These are phyloP conservation scores for Gymnocypris eckloni DNA, from an alignment of 2,797 vertebrate genomes.

Conservation along the genomic window DNA sequence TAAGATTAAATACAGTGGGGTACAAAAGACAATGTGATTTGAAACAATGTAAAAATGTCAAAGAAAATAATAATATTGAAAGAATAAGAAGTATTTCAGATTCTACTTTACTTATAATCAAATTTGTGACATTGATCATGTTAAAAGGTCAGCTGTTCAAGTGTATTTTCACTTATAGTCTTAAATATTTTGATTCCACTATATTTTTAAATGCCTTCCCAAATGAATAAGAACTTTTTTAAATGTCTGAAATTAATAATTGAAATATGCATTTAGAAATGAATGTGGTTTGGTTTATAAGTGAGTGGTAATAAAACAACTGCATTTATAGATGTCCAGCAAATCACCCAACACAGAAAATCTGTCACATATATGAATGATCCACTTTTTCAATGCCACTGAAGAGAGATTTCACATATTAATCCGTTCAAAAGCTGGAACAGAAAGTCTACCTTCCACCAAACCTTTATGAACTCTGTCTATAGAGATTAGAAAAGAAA, in stretches of 20 bases:
- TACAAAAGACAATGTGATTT: neutral
- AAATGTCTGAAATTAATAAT: neutral
- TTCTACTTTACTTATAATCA: neutral
- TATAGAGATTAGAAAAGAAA: conserved; percentile 10
- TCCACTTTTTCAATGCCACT: neutral
- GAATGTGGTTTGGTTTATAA: neutral
- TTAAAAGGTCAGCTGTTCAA: neutral
- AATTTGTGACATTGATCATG: neutral
- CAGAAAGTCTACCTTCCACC: neutral
- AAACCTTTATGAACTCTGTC: neutral
- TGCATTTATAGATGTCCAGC: neutral
- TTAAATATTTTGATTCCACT: neutral
- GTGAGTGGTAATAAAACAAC: neutral
- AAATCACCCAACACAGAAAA: neutral
- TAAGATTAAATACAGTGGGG: too few relatives aligned
- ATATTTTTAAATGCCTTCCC: neutral
- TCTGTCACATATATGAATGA: conserved; percentile 12
- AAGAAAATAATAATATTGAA: neutral
- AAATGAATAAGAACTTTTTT: neutral
- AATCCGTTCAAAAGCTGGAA: conserved; percentile 30
- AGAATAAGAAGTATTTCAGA: neutral
- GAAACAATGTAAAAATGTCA: neutral
- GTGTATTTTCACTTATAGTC: neutral
- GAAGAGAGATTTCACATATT: conserved; percentile 5
- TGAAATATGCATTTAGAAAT: neutral